Percentiles rank a stretch among this genome's conserved stretches.
Conservation (phyloP, 2,113 vertebrate species). For the Podarcis raffonei region DNA sequence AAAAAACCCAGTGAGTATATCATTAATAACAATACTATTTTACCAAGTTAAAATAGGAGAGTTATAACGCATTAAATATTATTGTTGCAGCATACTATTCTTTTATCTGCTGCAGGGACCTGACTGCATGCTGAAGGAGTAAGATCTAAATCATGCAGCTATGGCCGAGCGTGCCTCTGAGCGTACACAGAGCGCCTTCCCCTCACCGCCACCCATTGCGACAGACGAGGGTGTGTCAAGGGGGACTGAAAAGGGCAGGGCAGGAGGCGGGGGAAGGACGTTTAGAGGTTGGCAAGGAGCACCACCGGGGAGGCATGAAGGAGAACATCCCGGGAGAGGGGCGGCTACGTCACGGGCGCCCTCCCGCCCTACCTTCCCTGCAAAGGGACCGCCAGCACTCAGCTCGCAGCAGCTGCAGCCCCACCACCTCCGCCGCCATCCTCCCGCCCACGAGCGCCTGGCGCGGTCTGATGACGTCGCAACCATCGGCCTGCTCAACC, state of each 20-base stretch:
- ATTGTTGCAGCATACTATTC: too few relatives aligned
- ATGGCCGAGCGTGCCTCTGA: neutral
- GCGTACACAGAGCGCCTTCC: neutral
- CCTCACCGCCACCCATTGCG: neutral
- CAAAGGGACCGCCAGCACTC: neutral
- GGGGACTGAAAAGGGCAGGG: neutral
- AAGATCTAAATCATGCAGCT: too few relatives aligned
- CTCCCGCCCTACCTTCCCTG: constrained; percentile 33
- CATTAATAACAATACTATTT: too few relatives aligned
- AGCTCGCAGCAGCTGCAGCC: rapidly evolving
- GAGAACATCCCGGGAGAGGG: neutral
- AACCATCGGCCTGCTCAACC: too few relatives aligned
- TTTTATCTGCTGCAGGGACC: too few relatives aligned
- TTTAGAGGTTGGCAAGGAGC: neutral
- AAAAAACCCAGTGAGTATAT: too few relatives aligned
- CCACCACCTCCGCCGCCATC: neutral
- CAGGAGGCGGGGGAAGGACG: neutral
- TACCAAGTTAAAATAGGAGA: too few relatives aligned
- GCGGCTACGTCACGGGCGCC: rapidly evolving
- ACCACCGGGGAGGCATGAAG: too few relatives aligned
- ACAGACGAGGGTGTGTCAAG: neutral
- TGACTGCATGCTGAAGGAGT: too few relatives aligned
- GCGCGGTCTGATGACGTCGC: rapidly evolving
- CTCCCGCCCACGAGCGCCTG: neutral
- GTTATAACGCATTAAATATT: too few relatives aligned